Evolutionary conservation across 2,113 vertebrate species (phyloP), one percentile per base, ranked within the genome.

Genomic region (Albula goreensis): DNA sequence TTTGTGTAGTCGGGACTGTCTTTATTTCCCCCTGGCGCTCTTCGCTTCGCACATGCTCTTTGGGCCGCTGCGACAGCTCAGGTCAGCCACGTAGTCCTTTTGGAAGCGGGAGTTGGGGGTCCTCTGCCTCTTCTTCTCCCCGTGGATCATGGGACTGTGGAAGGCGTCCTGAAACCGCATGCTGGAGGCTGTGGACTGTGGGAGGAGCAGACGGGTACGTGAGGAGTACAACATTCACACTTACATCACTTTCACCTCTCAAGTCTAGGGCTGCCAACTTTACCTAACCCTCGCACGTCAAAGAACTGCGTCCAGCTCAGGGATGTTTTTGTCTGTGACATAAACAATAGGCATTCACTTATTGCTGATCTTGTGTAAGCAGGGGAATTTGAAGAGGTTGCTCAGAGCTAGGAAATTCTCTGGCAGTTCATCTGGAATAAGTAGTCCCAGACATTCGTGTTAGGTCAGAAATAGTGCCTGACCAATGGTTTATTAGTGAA

Each of bases 161-260:
- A 99, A 99, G 0, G 97, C 95, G 85, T 99, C 98, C 94, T 99
- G 96, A 91, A 98, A 99, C 88, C 96, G 96, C 98, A 99, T 99
- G 86, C 97, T 96, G 85, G 98, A 99, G 13, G 98, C 98, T 90
- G 97, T 98, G 86, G 98, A 99, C 98, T 99, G 66, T 8, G 84
- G 86, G 94, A 92, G 90, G 15, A 63, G 93, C 85, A 84, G 82
- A 19, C n/a, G 52, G 4, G 19, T 17, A 41, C 11, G 51, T 57
- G 51, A 56, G 31, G 2, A 5, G 25, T 31, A 17, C 53, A 70
- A n/a, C 4, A n/a, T 70, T n/a, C 63, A n/a, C 63, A n/a, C 63
- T 70, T 70, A 6, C 63, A 19, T 60, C 17, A 60, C 56, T 15
- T 15, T 60, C 56, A 15, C 56, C 31, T 41, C 31, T 41, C 31